Evolutionary conservation across 2,797 vertebrate species (phyloP).

Genomic region (Fundulus diaphanus): DNA sequence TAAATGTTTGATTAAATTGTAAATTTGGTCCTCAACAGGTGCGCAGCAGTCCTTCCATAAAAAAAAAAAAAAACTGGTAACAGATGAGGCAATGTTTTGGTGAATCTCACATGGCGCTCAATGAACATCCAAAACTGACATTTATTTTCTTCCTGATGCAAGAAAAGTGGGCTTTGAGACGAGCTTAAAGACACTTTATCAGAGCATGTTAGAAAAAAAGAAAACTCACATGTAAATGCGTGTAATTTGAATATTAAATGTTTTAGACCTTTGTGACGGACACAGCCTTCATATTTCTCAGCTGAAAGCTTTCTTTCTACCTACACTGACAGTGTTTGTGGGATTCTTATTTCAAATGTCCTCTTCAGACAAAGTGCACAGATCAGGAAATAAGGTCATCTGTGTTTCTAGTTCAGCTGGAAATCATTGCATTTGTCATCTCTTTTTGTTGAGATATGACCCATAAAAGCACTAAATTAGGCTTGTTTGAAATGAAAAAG

Average conservation of each 20-base stretch:
- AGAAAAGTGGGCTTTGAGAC: constrained; percentile 3
- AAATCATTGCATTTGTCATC: constrained; percentile 72
- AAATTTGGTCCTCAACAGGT: constrained; percentile 13
- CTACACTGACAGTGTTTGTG: neutral
- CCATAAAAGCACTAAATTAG: constrained; percentile 67
- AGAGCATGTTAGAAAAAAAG: neutral
- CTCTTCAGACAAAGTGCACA: constrained; percentile 34
- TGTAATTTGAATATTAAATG: neutral
- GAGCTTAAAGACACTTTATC: constrained; percentile 14
- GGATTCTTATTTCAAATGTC: no score
- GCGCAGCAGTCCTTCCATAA: constrained; percentile 1
- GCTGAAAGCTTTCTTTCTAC: neutral
- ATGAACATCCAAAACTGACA: constrained; percentile 45
- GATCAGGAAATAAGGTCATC: constrained; percentile 34
- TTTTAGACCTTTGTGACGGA: no score
- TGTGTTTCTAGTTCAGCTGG: constrained; percentile 38
- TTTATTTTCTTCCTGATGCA: constrained; percentile 34
- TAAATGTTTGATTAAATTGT: constrained; percentile 10
- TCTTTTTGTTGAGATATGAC: constrained; percentile 65
- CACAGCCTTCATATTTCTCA: no score
- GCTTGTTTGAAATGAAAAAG: constrained; percentile 70
- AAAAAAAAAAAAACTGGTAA: constrained; percentile 18
- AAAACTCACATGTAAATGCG: neutral
- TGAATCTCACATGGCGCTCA: constrained; percentile 21
- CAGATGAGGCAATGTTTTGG: constrained; percentile 8